Evolutionary conservation across 2,797 vertebrate genomes (phyloP).

Genomic region (Paguma larvata): DNA sequence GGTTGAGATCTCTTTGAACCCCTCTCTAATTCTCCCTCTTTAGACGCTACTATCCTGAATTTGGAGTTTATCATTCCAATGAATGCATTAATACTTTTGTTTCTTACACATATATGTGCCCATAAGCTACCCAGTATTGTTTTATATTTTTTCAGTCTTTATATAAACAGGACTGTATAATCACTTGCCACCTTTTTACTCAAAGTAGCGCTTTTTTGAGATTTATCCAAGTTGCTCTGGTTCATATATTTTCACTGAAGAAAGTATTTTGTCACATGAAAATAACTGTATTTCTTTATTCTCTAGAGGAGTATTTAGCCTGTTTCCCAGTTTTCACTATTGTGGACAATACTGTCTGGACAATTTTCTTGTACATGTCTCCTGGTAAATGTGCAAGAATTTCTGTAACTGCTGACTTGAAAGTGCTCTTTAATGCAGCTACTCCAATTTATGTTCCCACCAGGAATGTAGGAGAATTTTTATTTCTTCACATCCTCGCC

Average conservation of each 20-base stretch:
- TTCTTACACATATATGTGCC: neutral
- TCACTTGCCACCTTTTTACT: slow-evolving; percentile 41
- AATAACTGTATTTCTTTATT: slow-evolving; percentile 37
- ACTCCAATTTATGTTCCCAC: neutral
- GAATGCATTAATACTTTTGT: slow-evolving; percentile 21
- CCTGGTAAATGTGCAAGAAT: neutral
- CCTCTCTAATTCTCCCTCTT: slow-evolving; percentile 8
- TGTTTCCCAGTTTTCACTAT: slow-evolving; percentile 58
- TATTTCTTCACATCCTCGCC: neutral
- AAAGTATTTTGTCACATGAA: slow-evolving; percentile 53
- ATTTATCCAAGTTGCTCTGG: slow-evolving; percentile 39
- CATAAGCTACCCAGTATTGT: neutral
- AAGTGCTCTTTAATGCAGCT: slow-evolving; percentile 12
- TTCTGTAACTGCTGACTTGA: slow-evolving; percentile 49
- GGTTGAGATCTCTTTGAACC: neutral
- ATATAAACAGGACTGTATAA: slow-evolving; percentile 6
- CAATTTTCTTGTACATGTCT: slow-evolving; percentile 6
- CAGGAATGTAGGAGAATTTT: slow-evolving; percentile 5
- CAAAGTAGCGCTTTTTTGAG: slow-evolving; percentile 38
- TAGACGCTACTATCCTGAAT: neutral
- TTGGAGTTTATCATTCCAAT: neutral
- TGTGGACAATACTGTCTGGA: neutral
- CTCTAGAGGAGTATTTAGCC: slow-evolving; percentile 30
- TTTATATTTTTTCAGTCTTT: slow-evolving; percentile 54
- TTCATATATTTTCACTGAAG: slow-evolving; percentile 26